Evolutionary conservation across 2,797 vertebrate species (phyloP), one percentile per base, ranked within the genome.

Genomic region (Gymnopithys bicolor): DNA sequence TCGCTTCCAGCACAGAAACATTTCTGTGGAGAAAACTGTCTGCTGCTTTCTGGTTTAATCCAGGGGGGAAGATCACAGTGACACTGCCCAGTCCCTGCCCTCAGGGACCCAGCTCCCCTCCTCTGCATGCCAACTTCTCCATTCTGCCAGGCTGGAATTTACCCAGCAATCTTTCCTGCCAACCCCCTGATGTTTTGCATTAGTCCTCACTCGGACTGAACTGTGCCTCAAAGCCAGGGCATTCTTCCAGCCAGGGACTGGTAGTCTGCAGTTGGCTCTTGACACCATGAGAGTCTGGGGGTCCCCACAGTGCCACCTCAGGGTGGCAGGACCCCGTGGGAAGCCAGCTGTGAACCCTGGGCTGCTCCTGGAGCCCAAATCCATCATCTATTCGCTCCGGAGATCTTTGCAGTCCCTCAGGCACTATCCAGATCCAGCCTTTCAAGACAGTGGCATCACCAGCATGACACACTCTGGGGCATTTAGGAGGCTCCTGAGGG

Each of bases 1-100:
- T 58, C 5, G 14, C 59, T 66, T 41, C 63, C 75, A 58, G 19
- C 15, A 43, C 11, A 0, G 4, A 67, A 58, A 59, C 0, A 0
- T 46, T 75, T 33, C 79, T 1, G 1, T 28, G 22, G 64, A 68
- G 45, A 60, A 45, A 52, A 22, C 10, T 30, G 49, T 41, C 80
- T 35, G 77, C 49, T 68, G 81, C 13, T 52, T 63, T 33, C 25
- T 67, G 49, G 62, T 30, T 16, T 46, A 39, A 21, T 16, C 10
- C 21, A 4, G 43, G 35, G 9, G 33, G 33, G 24, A 5, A 62
- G 71, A 28, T 60, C 5, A 1, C 12, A 22, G 17, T 14, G 81
- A 35, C 48, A 37, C 39, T 52, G 56, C n/a, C 66, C 4, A 1
- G 48, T 21, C 35, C 33, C 60, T 51, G 41, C 14, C 56, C 41